Evolutionary conservation across 2,888 invertebrate genomes (phyloP).

Genomic region (Adela reaumurella): DNA sequence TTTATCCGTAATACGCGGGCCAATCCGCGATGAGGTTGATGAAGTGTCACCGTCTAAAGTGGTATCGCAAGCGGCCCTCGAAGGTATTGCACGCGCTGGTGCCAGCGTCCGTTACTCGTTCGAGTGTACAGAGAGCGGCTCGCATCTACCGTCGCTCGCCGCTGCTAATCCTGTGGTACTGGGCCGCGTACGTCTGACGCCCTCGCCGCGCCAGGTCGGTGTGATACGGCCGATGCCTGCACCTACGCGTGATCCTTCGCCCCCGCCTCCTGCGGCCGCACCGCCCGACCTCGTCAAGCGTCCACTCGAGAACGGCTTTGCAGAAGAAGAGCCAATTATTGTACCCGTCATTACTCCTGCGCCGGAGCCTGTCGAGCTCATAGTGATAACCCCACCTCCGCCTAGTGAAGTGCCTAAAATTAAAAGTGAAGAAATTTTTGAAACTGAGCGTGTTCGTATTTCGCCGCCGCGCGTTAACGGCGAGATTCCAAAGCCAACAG

Average conservation of each 20-base stretch:
- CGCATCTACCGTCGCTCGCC: constrained; percentile 35
- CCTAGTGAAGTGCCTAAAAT: no score
- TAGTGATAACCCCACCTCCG: no score
- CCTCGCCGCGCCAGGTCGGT: constrained; percentile 46
- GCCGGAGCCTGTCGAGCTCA: no score
- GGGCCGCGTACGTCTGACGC: constrained; percentile 27
- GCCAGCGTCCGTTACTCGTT: constrained; percentile 62
- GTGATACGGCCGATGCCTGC: constrained; percentile 54
- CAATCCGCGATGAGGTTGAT: constrained; percentile 21
- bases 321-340: constrained; percentile 6
- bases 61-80: constrained; percentile 59
- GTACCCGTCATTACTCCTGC: no score
- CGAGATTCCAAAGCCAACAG: constrained; percentile 32
- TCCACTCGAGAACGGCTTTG: constrained; percentile 1
- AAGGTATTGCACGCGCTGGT: constrained; percentile 67
- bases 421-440: no score
- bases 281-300: not conserved
- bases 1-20: constrained; percentile 6
- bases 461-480: constrained; percentile 23
- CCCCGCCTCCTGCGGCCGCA: constrained; percentile 1
- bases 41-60: constrained; percentile 25
- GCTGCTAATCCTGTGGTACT: constrained; percentile 37
- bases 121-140: constrained; percentile 28
- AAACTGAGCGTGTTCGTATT: no score
- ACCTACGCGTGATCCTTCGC: constrained; percentile 6